These are phyloP conservation scores for Bucorvus abyssinicus DNA, from an alignment of 2,797 vertebrate species.

Conservation along the genomic window DNA sequence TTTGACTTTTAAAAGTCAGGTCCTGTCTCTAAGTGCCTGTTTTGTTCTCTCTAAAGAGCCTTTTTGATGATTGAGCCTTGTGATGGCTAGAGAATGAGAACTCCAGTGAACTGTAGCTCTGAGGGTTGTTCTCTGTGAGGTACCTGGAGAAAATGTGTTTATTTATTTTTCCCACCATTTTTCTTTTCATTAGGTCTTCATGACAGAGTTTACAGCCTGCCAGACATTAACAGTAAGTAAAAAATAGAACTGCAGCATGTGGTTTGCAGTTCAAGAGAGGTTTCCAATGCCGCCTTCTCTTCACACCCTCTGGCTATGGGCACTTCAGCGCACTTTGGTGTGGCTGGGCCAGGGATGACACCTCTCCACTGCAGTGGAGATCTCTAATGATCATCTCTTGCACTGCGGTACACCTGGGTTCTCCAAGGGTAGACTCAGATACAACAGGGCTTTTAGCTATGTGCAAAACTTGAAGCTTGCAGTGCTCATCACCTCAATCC, in stretches of 20 bases:
- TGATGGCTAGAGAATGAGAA: neutral
- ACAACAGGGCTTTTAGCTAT: neutral
- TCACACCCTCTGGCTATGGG: neutral
- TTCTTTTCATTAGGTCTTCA: slow-evolving; percentile 38
- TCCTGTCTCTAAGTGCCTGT: neutral
- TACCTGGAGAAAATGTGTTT: neutral
- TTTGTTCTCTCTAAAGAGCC: neutral
- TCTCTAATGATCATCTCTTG: neutral
- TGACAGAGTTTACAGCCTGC: slow-evolving; percentile 54
- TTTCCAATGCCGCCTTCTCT: neutral
- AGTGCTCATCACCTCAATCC: rapidly evolving
- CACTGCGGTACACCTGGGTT: too few species aligned
- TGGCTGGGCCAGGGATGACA: neutral
- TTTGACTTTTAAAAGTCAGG: neutral
- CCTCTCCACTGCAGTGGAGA: neutral
- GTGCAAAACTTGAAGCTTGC: neutral
- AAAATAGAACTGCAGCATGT: neutral
- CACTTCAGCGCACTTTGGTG: neutral
- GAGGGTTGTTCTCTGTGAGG: neutral
- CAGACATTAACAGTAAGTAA: slow-evolving; percentile 66
- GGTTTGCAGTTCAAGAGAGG: neutral
- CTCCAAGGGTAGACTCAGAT: neutral
- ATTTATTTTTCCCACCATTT: neutral
- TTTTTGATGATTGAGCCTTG: neutral
- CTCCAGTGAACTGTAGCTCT: neutral